Conservation (phyloP, 2,888 invertebrate species). For the Nematopogon swammerdamellus region DNA sequence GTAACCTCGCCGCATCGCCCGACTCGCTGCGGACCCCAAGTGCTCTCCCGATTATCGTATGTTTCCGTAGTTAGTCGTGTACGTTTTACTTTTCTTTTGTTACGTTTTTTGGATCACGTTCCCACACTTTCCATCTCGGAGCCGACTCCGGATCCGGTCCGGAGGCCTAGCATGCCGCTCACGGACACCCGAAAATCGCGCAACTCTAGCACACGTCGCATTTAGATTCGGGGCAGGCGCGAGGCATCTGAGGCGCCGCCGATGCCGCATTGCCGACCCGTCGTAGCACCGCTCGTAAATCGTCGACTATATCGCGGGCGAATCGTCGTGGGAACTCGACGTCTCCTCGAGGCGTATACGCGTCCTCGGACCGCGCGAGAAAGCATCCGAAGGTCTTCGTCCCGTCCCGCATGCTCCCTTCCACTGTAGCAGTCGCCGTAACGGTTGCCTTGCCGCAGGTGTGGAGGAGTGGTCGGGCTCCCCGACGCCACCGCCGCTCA, state of each 20-base stretch:
- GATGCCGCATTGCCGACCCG: slow-evolving; percentile 8
- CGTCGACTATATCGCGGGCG: slow-evolving; percentile 18
- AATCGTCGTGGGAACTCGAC: background rate
- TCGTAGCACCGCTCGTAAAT: background rate
- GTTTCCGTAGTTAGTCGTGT: slow-evolving; percentile 38
- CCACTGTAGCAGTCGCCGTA: slow-evolving; percentile 23
- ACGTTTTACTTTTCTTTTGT: slow-evolving; percentile 30
- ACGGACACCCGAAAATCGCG: slow-evolving; percentile 28
- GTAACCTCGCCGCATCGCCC: too few relatives aligned
- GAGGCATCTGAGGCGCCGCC: slow-evolving; percentile 28
- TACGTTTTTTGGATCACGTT: slow-evolving; percentile 12
- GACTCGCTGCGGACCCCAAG: background rate
- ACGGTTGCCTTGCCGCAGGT: slow-evolving; percentile 51
- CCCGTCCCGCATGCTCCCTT: slow-evolving; percentile 74
- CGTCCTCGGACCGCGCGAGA: slow-evolving; percentile 7
- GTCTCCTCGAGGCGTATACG: slow-evolving; percentile 2
- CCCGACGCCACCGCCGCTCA: slow-evolving; percentile 44
- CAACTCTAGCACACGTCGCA: slow-evolving; percentile 11
- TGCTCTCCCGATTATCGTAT: background rate
- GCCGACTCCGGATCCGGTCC: slow-evolving; percentile 9
- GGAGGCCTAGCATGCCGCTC: slow-evolving; percentile 24
- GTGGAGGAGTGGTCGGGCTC: slow-evolving; percentile 36
- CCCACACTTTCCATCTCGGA: slow-evolving; percentile 22
- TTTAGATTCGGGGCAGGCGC: slow-evolving; percentile 27
- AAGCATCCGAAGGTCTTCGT: slow-evolving; percentile 6